Percentiles rank a stretch among this genome's conserved stretches.
Conservation (phyloP, 2,888 invertebrate species). For the Agrotis exclamationis region DNA sequence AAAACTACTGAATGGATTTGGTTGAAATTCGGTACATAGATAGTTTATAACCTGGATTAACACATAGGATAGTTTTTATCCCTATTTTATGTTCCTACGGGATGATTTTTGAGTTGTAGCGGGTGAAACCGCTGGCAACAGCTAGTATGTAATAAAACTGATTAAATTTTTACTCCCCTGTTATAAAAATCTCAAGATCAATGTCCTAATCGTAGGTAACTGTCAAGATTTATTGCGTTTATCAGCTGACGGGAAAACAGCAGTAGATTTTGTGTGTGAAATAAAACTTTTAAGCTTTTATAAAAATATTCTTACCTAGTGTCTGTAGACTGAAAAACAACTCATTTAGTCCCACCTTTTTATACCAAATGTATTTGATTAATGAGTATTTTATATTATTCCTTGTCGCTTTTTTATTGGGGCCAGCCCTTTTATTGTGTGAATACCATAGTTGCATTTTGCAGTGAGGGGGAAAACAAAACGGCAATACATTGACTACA, state of each 20-base stretch:
- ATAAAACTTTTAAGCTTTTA: constrained; percentile 38
- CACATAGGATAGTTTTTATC: too few relatives aligned
- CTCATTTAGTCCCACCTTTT: constrained; percentile 44
- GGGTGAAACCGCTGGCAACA: too few relatives aligned
- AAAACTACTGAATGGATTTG: too few relatives aligned
- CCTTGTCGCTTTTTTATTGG: constrained; percentile 28
- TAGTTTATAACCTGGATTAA: too few relatives aligned
- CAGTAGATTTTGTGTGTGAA: constrained; percentile 55
- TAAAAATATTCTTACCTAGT: constrained; percentile 29
- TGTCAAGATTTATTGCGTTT: constrained; percentile 44
- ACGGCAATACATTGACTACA: constrained; percentile 16
- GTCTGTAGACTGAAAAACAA: constrained; percentile 45
- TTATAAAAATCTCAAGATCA: constrained; percentile 48
- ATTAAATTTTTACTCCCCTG: not conserved
- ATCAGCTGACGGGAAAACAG: constrained; percentile 51
- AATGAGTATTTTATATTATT: constrained; percentile 38
- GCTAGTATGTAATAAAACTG: not conserved
- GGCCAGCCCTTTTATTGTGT: constrained; percentile 19
- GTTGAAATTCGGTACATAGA: too few relatives aligned
- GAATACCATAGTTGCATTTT: constrained; percentile 8
- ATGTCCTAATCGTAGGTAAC: constrained; percentile 42
- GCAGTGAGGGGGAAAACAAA: constrained; percentile 20
- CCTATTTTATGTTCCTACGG: too few relatives aligned
- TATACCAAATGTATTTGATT: constrained; percentile 49
- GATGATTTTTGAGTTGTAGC: too few relatives aligned